phyloP scores from a whole-genome alignment of 1,140 invertebrate genomes.

The Drosophila subpulchrella region DNA sequence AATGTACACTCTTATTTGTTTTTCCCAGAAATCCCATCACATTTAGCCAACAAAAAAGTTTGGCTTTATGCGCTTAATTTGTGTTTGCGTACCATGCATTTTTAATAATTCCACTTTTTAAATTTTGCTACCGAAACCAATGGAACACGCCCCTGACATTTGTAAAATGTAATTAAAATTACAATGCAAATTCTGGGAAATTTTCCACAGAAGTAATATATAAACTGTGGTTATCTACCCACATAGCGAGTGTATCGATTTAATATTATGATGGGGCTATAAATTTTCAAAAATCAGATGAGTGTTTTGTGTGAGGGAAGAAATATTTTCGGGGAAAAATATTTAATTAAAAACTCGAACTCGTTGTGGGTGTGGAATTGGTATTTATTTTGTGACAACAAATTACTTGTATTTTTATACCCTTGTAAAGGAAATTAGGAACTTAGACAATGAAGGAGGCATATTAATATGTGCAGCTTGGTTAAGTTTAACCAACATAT shows the following conservation, averaged over 20 bases:
- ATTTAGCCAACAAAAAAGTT: neutral
- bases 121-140: slow-evolving; percentile 4
- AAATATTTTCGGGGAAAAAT: neutral
- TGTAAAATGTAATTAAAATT: slow-evolving; percentile 53
- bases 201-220: slow-evolving; percentile 10
- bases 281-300: slow-evolving; percentile 5
- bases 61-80: slow-evolving; percentile 1
- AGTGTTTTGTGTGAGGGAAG: neutral
- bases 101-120: slow-evolving; percentile 30
- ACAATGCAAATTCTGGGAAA: slow-evolving; percentile 2
- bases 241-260: slow-evolving; percentile 15
- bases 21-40: neutral
- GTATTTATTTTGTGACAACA: too few relatives aligned
- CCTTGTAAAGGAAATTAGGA: too few relatives aligned
- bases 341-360: slow-evolving; percentile 2
- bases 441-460: too few relatives aligned
- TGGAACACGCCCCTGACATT: neutral
- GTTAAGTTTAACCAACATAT: too few relatives aligned
- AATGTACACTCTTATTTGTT: neutral
- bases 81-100: slow-evolving; percentile 14
- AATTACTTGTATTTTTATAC: too few relatives aligned
- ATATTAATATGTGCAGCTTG: too few relatives aligned
- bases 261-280: slow-evolving; percentile 20
- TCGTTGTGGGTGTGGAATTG: neutral
- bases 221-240: slow-evolving; percentile 7